Conservation (phyloP, 2,797 vertebrate genomes). For the Aphelocoma californica region DNA sequence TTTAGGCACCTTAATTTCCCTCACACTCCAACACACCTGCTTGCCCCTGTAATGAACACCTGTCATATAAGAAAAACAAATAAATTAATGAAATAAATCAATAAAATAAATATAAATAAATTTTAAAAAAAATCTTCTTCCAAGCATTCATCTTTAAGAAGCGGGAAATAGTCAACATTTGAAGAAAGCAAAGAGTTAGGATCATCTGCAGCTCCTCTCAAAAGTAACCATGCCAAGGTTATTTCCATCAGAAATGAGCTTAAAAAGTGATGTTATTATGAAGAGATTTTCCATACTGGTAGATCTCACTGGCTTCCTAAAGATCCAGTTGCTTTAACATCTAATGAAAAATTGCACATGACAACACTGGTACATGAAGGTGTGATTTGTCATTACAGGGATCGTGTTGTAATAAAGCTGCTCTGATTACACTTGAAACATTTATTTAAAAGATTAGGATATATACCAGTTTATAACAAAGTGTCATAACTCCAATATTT, state of each 20-base stretch:
- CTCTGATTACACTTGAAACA: neutral
- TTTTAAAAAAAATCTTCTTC: neutral
- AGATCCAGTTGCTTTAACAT: neutral
- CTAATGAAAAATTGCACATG: neutral
- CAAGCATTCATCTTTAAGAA: neutral
- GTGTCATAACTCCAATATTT: neutral
- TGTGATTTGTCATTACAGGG: neutral
- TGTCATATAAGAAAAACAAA: neutral
- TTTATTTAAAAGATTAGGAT: neutral
- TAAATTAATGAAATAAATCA: neutral
- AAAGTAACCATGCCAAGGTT: neutral
- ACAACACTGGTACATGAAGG: neutral
- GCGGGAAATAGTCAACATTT: neutral
- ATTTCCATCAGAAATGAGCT: neutral
- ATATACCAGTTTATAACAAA: neutral
- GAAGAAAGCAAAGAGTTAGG: neutral
- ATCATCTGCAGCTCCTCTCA: neutral
- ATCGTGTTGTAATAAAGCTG: neutral
- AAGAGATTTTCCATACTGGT: neutral
- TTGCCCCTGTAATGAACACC: neutral
- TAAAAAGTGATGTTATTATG: neutral
- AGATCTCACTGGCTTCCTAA: neutral
- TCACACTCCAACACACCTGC: fast-evolving
- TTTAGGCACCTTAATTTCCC: neutral
- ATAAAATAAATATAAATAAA: neutral